Evolutionary conservation across 2,113 vertebrate species (phyloP).

Genomic region (Lamprotornis superbus): DNA sequence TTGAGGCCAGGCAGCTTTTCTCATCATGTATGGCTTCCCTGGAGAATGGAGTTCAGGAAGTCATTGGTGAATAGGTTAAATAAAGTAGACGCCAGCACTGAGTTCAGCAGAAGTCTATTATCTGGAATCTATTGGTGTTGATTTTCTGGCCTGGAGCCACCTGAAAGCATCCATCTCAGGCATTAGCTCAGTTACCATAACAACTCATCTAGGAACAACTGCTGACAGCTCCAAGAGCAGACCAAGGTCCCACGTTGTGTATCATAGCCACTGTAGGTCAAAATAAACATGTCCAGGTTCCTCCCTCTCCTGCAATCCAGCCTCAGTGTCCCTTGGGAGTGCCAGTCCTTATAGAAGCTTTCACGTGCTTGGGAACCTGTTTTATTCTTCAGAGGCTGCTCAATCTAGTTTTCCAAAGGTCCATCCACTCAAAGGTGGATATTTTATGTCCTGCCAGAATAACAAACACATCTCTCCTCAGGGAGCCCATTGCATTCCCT

Average conservation of each 20-base stretch:
- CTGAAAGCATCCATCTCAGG: constrained; percentile 37
- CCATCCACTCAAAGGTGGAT: not conserved
- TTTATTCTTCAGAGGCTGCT: not conserved
- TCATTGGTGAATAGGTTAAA: constrained; percentile 37
- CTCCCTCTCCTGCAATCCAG: not conserved
- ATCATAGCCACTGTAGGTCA: not conserved
- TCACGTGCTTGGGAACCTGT: not conserved
- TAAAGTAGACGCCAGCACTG: constrained; percentile 4
- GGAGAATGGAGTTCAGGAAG: constrained; percentile 21
- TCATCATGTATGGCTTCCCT: not conserved
- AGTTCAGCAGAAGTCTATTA: constrained; percentile 51
- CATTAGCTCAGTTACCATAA: constrained; percentile 61
- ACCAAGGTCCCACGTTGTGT: not conserved
- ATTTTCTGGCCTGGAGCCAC: constrained; percentile 58
- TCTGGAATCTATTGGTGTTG: constrained; percentile 46
- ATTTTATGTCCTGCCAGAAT: not conserved
- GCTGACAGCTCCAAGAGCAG: not conserved
- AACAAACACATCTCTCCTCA: not conserved
- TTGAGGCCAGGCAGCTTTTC: not conserved
- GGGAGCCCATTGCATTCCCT: not conserved
- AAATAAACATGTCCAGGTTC: not conserved
- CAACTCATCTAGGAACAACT: constrained; percentile 35
- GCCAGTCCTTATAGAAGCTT: not conserved
- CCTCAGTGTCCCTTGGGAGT: not conserved
- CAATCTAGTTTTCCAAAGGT: not conserved